A percentile compares a stretch with the other conserved stretches of the same genome.
Conservation (phyloP, 2,797 vertebrate genomes). For the Clarias laeviceps region DNA sequence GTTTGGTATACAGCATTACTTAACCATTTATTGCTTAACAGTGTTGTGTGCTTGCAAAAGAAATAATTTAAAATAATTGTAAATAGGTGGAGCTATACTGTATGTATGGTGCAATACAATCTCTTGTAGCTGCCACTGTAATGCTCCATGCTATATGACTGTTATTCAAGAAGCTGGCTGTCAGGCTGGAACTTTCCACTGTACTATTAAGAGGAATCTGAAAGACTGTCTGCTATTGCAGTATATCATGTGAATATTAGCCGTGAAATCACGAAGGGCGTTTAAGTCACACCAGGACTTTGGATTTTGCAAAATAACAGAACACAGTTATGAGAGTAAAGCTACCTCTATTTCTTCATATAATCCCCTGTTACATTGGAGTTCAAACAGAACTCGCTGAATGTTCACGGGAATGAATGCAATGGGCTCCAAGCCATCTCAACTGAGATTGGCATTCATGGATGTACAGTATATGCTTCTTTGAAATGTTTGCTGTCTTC, state of each 20-base stretch:
- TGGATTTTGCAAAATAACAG: too few relatives aligned
- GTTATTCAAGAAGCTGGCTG: conserved; percentile 46
- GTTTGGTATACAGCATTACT: background rate
- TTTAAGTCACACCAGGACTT: too few relatives aligned
- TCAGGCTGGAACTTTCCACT: conserved; percentile 48
- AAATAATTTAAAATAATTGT: background rate
- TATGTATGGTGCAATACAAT: conserved; percentile 23
- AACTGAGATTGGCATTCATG: too few relatives aligned
- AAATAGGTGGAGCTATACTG: background rate
- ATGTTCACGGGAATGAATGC: too few relatives aligned
- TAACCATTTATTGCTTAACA: background rate
- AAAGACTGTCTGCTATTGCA: conserved; percentile 13
- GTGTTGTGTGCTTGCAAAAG: background rate
- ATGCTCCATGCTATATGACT: conserved; percentile 22
- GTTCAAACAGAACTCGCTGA: too few relatives aligned
- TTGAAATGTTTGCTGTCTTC: too few relatives aligned
- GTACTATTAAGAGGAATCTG: conserved; percentile 37
- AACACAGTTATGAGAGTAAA: too few relatives aligned
- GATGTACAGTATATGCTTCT: too few relatives aligned
- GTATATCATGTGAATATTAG: conserved; percentile 14
- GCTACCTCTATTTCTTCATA: too few relatives aligned
- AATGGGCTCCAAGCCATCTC: too few relatives aligned
- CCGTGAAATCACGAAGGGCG: background rate
- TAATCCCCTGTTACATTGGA: too few relatives aligned
- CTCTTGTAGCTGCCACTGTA: conserved; percentile 19